Base-by-base conservation (phyloP, 37 sponge, comb jelly and placozoan genomes). In the Ephydatia muelleri region DNA sequence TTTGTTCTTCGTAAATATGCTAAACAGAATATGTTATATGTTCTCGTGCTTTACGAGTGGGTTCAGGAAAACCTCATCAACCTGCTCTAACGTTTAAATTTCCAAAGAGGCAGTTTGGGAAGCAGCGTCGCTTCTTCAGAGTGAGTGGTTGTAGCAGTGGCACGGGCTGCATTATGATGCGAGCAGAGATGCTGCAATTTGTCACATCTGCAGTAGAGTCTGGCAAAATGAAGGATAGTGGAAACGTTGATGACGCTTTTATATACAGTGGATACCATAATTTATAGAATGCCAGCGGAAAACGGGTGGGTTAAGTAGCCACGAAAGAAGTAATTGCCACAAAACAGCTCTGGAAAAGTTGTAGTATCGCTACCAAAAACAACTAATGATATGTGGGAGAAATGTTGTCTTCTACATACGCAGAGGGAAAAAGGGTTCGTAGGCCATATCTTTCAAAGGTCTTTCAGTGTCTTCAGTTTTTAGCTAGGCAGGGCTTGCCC, bases 311-410 rank as follows among this genome's bases (percentile, higher is more conserved):
- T 88, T 88, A 25, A 82, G 33, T n/a, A 80, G 30, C 75, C 88
- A 88, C 36, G 69, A 82, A 65, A 48, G 73, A 30, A 76, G 83
- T 28, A n/a, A 70, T 32, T 75, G 68, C 33, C 88, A 88, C 64
- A 88, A 82, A 75, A 82, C 70, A 68, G 88, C 88, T 75, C 77
- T 82, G 64, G 88, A 87, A 30, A 67, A 70, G 75, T 40, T 35
- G 82, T n/a, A 25, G 48, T 88, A 23, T 69, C 88, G 28, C 49
- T 88, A 43, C 88, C 88, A 81, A 9, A 21, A 66, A 75, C 77
- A 33, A 87, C 88, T 39, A 68, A 69, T 3, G 71, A 87, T 87
- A 87, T 43, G 43, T 43, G 43, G 81, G 87, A 70, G 82, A 80
- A 47, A 74, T 87, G 87, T 32, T 87, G n/a, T 87, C 82, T 67